Conservation (phyloP, 2,113 vertebrate species). For the Crotalus tigris region DNA sequence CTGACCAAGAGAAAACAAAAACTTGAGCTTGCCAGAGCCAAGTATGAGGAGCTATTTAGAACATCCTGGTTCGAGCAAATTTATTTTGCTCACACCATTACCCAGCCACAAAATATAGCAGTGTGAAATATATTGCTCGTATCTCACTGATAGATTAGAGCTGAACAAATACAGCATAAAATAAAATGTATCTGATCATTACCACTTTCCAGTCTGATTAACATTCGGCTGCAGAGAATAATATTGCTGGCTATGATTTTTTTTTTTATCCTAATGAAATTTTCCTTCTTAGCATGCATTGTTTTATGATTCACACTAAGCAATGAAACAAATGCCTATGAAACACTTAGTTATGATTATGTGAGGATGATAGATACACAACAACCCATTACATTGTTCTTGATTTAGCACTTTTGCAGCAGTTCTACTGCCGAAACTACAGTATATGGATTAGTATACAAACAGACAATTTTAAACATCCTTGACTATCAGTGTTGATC, state of each 20-base stretch:
- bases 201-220: not conserved
- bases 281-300: not conserved
- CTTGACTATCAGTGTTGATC: not conserved
- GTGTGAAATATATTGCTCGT: not conserved
- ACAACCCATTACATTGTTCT: not conserved
- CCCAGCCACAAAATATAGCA: not conserved
- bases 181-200: not conserved
- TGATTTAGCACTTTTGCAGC: not conserved
- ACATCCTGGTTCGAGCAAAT: not conserved
- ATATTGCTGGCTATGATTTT: not conserved
- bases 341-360: not conserved
- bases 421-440: not conserved
- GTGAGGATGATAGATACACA: not conserved
- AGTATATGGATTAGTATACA: not conserved
- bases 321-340: not conserved
- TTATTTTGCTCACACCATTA: not conserved
- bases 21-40: not conserved
- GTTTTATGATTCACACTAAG: not conserved
- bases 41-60: not conserved
- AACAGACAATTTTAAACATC: not conserved
- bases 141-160: rapidly evolving
- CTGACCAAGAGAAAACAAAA: not conserved
- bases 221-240: not conserved
- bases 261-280: not conserved
- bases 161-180: not conserved